phyloP scores from a whole-genome alignment of 2,797 vertebrate genomes.

The Danio choprae region DNA sequence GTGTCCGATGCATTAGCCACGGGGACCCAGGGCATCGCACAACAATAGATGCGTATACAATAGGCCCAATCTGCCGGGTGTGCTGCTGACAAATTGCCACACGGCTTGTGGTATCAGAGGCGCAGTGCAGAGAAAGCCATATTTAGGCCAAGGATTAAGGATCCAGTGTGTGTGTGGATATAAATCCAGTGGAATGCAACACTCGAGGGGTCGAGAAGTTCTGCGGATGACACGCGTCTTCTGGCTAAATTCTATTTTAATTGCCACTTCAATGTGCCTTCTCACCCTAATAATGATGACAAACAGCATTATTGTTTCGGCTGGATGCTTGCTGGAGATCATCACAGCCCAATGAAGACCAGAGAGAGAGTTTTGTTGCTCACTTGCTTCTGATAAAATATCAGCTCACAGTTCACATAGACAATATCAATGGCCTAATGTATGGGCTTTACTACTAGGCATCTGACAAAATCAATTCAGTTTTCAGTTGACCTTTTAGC shows the following conservation, averaged over 20 bases:
- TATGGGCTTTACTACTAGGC: not conserved
- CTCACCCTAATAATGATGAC: slow-evolving; percentile 71
- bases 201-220: slow-evolving; percentile 24
- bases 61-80: slow-evolving; percentile 39
- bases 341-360: slow-evolving; percentile 27
- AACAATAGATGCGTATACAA: slow-evolving; percentile 51
- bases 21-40: slow-evolving; percentile 41
- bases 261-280: slow-evolving; percentile 69
- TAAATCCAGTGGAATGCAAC: slow-evolving; percentile 50
- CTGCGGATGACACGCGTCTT: slow-evolving; percentile 67
- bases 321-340: slow-evolving; percentile 10
- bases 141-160: slow-evolving; percentile 62
- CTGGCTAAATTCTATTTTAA: slow-evolving; percentile 72
- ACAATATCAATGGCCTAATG: slow-evolving; percentile 1
- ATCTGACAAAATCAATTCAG: too few relatives aligned
- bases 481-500: too few relatives aligned
- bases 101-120: slow-evolving; percentile 36
- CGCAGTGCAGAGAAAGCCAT: slow-evolving; percentile 62
- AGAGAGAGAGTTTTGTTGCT: not conserved
- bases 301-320: slow-evolving; percentile 68
- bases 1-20: slow-evolving; percentile 53
- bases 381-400: not conserved
- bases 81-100: slow-evolving; percentile 34
- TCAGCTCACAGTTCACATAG: not conserved
- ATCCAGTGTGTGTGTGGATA: slow-evolving; percentile 45